Evolutionary conservation across 2,797 vertebrate genomes (phyloP).

Genomic region (Cephalopachus bancanus): DNA sequence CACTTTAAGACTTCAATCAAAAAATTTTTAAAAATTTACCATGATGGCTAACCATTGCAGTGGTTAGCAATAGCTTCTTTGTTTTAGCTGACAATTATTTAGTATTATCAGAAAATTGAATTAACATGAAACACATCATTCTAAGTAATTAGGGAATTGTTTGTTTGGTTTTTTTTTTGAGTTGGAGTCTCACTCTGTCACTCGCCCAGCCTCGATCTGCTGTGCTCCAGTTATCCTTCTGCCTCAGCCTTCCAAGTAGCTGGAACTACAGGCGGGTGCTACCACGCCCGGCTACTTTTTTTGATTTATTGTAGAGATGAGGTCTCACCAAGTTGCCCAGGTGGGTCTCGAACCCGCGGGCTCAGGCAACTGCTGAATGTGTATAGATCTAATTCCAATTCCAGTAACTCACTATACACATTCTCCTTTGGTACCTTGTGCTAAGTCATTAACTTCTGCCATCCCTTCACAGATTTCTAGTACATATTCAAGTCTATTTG

Average conservation of each 20-base stretch:
- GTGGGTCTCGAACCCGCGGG: too few relatives aligned
- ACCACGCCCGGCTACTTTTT: too few relatives aligned
- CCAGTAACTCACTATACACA: background rate
- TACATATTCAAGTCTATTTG: background rate
- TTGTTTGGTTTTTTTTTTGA: background rate
- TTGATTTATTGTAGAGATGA: too few relatives aligned
- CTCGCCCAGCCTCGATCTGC: too few relatives aligned
- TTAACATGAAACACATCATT: background rate
- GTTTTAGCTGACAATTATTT: background rate
- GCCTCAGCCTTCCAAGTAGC: too few relatives aligned
- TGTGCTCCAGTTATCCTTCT: too few relatives aligned
- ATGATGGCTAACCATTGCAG: background rate
- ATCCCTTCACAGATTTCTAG: background rate
- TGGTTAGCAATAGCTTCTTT: background rate
- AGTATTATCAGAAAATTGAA: constrained; percentile 30
- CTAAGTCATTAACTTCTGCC: background rate
- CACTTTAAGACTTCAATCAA: background rate
- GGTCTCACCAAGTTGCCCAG: too few relatives aligned
- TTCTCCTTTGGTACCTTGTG: background rate
- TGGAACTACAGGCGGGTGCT: too few relatives aligned
- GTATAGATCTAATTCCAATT: background rate
- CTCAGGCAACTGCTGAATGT: background rate
- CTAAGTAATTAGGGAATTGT: background rate
- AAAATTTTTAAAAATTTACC: background rate
- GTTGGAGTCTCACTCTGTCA: too few relatives aligned